A percentile compares a stretch with the other conserved stretches of the same genome.
These are phyloP conservation scores for Chaitophorus viminalis DNA, from an alignment of 2,888 invertebrate species.

Conservation along the genomic window DNA sequence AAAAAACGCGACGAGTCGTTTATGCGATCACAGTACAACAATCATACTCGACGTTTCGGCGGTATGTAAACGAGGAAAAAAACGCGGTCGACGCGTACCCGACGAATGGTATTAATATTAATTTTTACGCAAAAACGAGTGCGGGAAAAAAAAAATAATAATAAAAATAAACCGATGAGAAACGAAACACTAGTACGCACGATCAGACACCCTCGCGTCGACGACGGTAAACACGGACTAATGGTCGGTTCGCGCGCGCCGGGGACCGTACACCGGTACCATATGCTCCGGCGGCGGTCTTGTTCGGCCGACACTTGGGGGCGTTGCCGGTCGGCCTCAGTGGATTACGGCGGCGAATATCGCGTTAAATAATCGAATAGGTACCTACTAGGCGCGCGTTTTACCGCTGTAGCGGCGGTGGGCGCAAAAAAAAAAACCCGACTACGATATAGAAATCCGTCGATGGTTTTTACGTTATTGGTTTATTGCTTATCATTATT, in stretches of 20 bases:
- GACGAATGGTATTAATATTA: neutral
- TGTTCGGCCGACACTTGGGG: constrained; percentile 55
- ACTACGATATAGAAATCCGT: too few species aligned
- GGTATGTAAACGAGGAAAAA: neutral
- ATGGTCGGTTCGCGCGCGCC: constrained; percentile 21
- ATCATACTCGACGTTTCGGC: too few species aligned
- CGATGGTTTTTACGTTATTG: too few species aligned
- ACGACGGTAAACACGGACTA: constrained; percentile 52
- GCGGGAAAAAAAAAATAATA: neutral
- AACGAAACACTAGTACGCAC: neutral
- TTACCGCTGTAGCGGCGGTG: neutral
- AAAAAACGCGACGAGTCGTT: neutral
- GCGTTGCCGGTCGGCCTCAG: constrained; percentile 56
- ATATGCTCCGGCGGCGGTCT: constrained; percentile 58
- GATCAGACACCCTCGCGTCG: neutral
- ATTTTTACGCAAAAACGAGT: neutral
- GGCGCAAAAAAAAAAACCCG: too few species aligned
- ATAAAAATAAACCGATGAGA: neutral
- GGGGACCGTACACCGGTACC: constrained; percentile 39
- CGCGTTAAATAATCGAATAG: constrained; percentile 30
- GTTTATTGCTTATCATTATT: too few species aligned
- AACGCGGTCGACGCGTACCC: neutral
- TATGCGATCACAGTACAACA: too few species aligned
- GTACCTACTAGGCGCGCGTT: neutral
- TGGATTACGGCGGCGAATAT: constrained; percentile 32